phyloP scores from a whole-genome alignment of 1,140 invertebrate species.

The Choristoneura fumiferana region DNA sequence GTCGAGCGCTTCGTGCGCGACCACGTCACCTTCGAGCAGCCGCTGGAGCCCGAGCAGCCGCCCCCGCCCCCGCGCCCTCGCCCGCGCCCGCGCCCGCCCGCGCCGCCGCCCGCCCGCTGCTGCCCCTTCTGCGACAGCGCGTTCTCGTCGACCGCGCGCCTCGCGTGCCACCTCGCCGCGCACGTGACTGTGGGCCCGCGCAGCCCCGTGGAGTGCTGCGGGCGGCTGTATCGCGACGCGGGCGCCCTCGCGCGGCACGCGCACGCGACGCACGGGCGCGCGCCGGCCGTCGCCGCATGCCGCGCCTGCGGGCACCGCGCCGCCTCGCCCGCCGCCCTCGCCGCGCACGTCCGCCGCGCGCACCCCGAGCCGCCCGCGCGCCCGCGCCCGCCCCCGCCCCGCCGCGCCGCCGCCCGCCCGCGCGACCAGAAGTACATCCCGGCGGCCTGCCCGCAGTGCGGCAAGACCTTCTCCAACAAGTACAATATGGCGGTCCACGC shows the following conservation, averaged over 20 bases:
- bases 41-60: slow-evolving; percentile 28
- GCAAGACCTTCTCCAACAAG: slow-evolving; percentile 25
- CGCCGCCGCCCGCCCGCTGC: slow-evolving; percentile 28
- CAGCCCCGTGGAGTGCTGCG: slow-evolving; percentile 22
- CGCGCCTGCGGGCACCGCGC: slow-evolving; percentile 43
- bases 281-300: slow-evolving; percentile 21
- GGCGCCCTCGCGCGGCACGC: slow-evolving; percentile 41
- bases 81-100: slow-evolving; percentile 24
- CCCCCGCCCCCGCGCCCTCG: slow-evolving; percentile 37
- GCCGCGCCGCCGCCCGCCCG: not conserved
- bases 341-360: slow-evolving; percentile 34
- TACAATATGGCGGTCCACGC: slow-evolving; percentile 10
- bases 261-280: slow-evolving; percentile 36
- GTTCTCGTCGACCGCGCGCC: slow-evolving; percentile 52
- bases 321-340: slow-evolving; percentile 25
- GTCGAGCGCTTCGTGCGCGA: slow-evolving; percentile 48
- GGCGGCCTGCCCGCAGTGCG: slow-evolving; percentile 50
- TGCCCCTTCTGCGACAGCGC: slow-evolving; percentile 57
- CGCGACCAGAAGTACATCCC: slow-evolving; percentile 50
- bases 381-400: no score
- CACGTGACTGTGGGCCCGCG: slow-evolving; percentile 43
- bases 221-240: slow-evolving; percentile 42
- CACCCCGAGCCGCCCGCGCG: slow-evolving; percentile 28
- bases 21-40: slow-evolving; percentile 54
- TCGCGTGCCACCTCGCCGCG: slow-evolving; percentile 48